Conservation (phyloP, 92 coral and sea anemone species). For the Siderastrea siderea region DNA sequence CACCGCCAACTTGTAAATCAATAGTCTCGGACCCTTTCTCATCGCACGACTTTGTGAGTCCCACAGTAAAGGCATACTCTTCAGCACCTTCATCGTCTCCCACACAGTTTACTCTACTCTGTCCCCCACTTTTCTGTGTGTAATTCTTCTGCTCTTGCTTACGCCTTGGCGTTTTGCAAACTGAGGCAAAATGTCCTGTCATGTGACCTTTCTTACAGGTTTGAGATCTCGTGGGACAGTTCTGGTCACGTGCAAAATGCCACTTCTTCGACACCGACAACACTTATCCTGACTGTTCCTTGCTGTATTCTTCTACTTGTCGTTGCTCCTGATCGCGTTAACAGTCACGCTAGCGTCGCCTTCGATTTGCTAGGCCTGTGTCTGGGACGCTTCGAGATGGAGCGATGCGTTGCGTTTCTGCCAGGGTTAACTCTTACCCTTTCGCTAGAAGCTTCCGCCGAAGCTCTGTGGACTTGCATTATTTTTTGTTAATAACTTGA, state of each 20-base stretch:
- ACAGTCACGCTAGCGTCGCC: not conserved
- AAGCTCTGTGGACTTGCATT: constrained; percentile 25
- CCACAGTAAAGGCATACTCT: too few species aligned
- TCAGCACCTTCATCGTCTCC: too few species aligned
- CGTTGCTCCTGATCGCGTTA: not conserved
- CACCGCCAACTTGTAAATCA: too few species aligned
- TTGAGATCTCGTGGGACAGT: constrained; percentile 39
- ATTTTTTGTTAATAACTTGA: constrained; percentile 48
- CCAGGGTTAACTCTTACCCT: constrained; percentile 21
- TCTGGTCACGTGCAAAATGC: constrained; percentile 41
- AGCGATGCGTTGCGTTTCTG: constrained; percentile 35
- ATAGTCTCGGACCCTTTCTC: too few species aligned
- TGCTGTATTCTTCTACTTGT: not conserved
- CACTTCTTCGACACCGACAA: constrained; percentile 25
- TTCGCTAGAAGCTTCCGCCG: constrained; percentile 46
- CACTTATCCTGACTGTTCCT: not conserved
- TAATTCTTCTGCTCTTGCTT: constrained; percentile 3
- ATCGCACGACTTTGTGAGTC: too few species aligned
- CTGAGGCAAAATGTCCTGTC: too few species aligned
- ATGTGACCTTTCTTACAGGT: constrained; percentile 40
- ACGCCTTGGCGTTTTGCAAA: too few species aligned
- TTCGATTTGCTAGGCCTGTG: constrained; percentile 36
- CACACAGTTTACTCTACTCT: not conserved
- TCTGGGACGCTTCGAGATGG: not conserved
- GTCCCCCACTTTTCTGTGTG: constrained; percentile 12